Percentiles rank a stretch among this genome's conserved stretches.
Evolutionary conservation across 2,113 vertebrate genomes (phyloP).

Genomic region (Bubo bubo): DNA sequence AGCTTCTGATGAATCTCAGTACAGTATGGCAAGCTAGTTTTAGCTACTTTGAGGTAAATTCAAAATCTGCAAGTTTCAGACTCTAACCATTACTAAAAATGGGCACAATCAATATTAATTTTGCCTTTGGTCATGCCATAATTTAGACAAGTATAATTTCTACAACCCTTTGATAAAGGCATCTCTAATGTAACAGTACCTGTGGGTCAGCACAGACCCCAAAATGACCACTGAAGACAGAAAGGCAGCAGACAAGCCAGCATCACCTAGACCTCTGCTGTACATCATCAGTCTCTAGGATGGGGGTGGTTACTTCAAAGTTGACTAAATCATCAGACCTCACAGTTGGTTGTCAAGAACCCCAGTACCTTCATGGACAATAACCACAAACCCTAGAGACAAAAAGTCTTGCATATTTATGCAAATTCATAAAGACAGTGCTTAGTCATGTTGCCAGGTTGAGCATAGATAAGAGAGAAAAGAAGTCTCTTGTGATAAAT

Average conservation of each 20-base stretch:
- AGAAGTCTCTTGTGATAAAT: neutral
- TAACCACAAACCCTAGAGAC: neutral
- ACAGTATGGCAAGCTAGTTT: neutral
- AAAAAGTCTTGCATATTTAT: neutral
- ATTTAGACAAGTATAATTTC: neutral
- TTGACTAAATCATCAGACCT: neutral
- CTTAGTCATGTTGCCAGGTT: neutral
- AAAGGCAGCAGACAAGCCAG: neutral
- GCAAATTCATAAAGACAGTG: neutral
- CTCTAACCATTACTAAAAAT: neutral
- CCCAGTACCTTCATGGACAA: neutral
- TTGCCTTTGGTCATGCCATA: neutral
- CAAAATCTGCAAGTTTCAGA: neutral
- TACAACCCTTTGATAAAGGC: neutral
- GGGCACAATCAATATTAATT: neutral
- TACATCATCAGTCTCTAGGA: neutral
- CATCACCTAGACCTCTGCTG: neutral
- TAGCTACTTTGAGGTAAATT: neutral
- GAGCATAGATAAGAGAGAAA: neutral
- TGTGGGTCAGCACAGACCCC: neutral
- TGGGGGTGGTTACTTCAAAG: neutral
- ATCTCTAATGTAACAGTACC: neutral
- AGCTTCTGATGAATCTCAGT: neutral
- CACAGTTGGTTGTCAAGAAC: neutral
- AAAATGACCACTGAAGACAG: neutral